phyloP scores from a whole-genome alignment of 1,140 invertebrate species.

The Diuraphis noxia region DNA sequence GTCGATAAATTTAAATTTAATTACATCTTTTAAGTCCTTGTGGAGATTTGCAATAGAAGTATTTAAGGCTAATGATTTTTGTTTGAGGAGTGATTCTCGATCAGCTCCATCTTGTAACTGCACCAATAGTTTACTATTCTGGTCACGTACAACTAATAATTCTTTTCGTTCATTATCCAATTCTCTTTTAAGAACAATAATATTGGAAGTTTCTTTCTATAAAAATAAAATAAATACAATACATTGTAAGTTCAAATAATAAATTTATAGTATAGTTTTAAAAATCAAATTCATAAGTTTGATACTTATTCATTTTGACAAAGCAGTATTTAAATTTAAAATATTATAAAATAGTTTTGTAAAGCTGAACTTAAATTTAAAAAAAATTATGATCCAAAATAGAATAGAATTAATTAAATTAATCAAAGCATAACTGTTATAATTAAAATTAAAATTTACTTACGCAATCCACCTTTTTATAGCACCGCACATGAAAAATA shows the following conservation, averaged over 20 bases:
- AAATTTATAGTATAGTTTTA: not conserved
- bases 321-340: not conserved
- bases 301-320: too few species aligned
- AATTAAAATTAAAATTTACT: constrained; percentile 27
- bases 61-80: constrained; percentile 79
- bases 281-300: not conserved
- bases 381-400: not conserved
- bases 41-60: constrained; percentile 80
- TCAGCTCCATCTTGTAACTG: constrained; percentile 71
- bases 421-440: not conserved
- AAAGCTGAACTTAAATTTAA: not conserved
- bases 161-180: constrained; percentile 72
- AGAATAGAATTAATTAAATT: not conserved
- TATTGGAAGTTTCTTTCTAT: constrained; percentile 17
- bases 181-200: constrained; percentile 58
- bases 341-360: not conserved
- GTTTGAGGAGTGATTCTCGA: constrained; percentile 73
- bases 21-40: constrained; percentile 85
- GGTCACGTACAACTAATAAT: constrained; percentile 73
- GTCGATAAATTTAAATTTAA: not conserved
- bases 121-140: constrained; percentile 70
- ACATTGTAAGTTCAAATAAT: not conserved
- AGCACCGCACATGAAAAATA: constrained; percentile 47
- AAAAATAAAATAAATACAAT: not conserved
- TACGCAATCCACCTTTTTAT: constrained; percentile 50